Percentiles rank a stretch among this genome's conserved stretches.
Conservation (phyloP, 2,113 vertebrate species). For the Nicator chloris region DNA sequence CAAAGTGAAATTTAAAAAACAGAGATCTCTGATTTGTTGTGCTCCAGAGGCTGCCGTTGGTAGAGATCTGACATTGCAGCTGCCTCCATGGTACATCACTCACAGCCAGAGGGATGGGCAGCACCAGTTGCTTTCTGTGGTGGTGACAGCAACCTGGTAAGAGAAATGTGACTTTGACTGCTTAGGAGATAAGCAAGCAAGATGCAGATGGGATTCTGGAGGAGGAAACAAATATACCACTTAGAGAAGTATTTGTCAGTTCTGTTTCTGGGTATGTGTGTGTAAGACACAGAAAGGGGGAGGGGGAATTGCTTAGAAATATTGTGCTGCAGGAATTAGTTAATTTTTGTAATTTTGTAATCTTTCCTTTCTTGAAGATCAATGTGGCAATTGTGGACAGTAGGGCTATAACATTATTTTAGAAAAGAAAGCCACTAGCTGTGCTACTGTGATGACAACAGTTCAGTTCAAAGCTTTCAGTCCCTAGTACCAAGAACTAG, state of each 20-base stretch:
- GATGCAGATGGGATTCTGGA: not conserved
- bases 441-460: not conserved
- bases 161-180: not conserved
- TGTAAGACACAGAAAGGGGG: not conserved
- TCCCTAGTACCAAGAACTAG: not conserved
- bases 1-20: not conserved
- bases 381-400: not conserved
- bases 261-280: not conserved
- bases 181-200: not conserved
- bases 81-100: accelerated
- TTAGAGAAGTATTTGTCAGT: not conserved
- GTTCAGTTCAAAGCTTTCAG: not conserved
- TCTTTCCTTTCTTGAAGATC: not conserved
- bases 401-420: not conserved
- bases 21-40: not conserved
- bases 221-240: not conserved
- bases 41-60: not conserved
- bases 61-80: not conserved
- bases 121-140: not conserved
- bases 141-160: not conserved
- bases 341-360: not conserved
- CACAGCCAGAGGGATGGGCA: not conserved
- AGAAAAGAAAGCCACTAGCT: not conserved
- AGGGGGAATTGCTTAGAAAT: not conserved
- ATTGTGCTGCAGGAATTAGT: not conserved